phyloP scores from a whole-genome alignment of 1,140 invertebrate genomes.

The Drosophila kurseongensis region DNA sequence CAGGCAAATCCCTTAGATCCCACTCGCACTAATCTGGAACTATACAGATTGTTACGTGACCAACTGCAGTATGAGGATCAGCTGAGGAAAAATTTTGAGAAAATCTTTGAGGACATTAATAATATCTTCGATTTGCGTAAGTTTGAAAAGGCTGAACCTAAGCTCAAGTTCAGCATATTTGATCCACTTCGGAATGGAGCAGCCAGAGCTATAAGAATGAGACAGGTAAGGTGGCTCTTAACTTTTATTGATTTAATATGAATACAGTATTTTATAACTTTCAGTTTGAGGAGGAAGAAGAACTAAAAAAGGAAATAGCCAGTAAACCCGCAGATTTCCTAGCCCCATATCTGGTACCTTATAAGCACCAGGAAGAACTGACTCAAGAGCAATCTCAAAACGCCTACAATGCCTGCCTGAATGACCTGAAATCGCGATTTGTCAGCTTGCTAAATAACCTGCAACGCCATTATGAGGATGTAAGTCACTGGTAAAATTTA shows the following conservation, averaged over 20 bases:
- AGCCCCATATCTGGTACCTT: conserved; percentile 86
- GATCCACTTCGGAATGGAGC: conserved; percentile 86
- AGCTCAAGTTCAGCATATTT: conserved; percentile 85
- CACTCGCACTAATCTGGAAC: conserved; percentile 88
- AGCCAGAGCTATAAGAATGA: conserved; percentile 72
- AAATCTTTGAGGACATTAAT: conserved; percentile 85
- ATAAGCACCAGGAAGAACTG: conserved; percentile 84
- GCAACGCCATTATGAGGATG: conserved; percentile 85
- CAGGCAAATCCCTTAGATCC: conserved; percentile 87
- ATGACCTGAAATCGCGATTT: conserved; percentile 86
- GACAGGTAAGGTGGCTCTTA: conserved; percentile 34
- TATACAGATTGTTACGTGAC: conserved; percentile 85
- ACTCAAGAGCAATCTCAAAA: conserved; percentile 79
- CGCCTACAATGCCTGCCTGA: conserved; percentile 85
- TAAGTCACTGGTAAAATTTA: conserved; percentile 45
- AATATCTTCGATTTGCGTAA: conserved; percentile 85
- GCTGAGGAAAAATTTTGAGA: conserved; percentile 77
- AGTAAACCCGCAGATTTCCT: conserved; percentile 85
- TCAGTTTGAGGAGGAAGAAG: conserved; percentile 83
- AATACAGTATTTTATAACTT: background rate
- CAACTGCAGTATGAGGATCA: conserved; percentile 86
- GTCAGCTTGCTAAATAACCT: conserved; percentile 86
- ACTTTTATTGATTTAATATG: background rate
- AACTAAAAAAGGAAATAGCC: conserved; percentile 73
- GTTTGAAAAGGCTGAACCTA: conserved; percentile 84